Percentiles rank a stretch among this genome's conserved stretches.
These are phyloP conservation scores for Rotaria socialis DNA, from an alignment of 2,888 invertebrate species.

Conservation along the genomic window DNA sequence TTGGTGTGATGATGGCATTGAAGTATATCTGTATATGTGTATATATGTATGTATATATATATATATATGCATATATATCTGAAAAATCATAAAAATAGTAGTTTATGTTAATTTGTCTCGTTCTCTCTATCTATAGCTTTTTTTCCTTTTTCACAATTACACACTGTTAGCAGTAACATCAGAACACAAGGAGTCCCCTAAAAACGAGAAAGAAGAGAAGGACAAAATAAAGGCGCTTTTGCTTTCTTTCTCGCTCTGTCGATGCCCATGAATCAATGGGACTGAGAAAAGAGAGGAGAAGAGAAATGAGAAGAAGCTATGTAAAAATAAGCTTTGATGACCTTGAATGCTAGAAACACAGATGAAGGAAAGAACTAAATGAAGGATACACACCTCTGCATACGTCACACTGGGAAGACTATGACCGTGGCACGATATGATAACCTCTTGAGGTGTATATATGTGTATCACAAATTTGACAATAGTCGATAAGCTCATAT, in stretches of 20 bases:
- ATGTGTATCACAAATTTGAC: neutral
- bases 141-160: neutral
- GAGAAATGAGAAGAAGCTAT: conserved; percentile 16
- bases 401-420: neutral
- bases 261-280: conserved; percentile 23
- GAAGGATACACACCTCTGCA: conserved; percentile 22
- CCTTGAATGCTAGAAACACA: conserved; percentile 23
- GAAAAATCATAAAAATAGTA: conserved; percentile 5
- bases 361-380: conserved; percentile 22
- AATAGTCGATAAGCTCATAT: neutral
- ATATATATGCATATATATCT: neutral
- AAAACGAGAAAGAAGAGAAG: conserved; percentile 10
- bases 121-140: neutral
- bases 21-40: neutral
- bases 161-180: conserved; percentile 22
- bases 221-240: conserved; percentile 6
- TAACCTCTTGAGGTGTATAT: conserved; percentile 2
- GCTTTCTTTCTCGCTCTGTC: conserved; percentile 18
- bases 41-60: neutral
- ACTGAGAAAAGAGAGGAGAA: neutral
- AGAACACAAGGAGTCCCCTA: neutral
- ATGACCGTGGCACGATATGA: conserved; percentile 13
- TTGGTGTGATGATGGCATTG: neutral
- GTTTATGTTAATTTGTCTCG: neutral
- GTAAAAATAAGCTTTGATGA: conserved; percentile 21